phyloP scores from a whole-genome alignment of 2,888 invertebrate species.

The Tribolium freemani region DNA sequence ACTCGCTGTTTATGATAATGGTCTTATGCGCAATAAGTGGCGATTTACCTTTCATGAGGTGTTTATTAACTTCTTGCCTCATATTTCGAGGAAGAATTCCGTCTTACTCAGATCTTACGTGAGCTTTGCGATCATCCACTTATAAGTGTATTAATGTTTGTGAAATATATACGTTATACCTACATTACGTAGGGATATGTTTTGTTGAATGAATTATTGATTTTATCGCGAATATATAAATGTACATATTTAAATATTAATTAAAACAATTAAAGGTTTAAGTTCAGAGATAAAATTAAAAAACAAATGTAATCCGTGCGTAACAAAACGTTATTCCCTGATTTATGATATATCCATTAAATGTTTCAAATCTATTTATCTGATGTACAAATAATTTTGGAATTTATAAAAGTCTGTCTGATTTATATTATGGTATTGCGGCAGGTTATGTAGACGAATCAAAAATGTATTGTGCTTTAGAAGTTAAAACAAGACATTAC shows the following conservation, averaged over 20 bases:
- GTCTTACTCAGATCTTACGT: constrained; percentile 6
- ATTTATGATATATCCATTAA: constrained; percentile 5
- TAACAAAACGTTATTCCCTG: constrained; percentile 7
- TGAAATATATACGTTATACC: no score
- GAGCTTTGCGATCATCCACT: neutral
- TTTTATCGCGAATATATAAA: constrained; percentile 1
- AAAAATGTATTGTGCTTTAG: neutral
- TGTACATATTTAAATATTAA: constrained; percentile 11
- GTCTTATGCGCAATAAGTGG: constrained; percentile 25
- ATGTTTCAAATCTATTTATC: neutral
- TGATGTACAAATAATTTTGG: constrained; percentile 3
- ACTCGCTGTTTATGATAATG: constrained; percentile 28
- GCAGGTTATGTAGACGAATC: neutral
- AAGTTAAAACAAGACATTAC: neutral
- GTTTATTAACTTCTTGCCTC: constrained; percentile 28
- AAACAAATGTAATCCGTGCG: neutral
- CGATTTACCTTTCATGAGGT: constrained; percentile 35
- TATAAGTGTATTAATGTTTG: neutral
- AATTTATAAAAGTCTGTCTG: constrained; percentile 8
- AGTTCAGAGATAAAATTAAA: constrained; percentile 16
- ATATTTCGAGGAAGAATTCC: constrained; percentile 21
- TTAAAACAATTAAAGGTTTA: constrained; percentile 22
- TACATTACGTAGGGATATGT: neutral
- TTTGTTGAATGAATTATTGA: neutral
- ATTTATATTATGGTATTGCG: constrained; percentile 1